Base-by-base conservation (phyloP, 92 coral and sea anemone species). In the Virgularia gustaviana region DNA sequence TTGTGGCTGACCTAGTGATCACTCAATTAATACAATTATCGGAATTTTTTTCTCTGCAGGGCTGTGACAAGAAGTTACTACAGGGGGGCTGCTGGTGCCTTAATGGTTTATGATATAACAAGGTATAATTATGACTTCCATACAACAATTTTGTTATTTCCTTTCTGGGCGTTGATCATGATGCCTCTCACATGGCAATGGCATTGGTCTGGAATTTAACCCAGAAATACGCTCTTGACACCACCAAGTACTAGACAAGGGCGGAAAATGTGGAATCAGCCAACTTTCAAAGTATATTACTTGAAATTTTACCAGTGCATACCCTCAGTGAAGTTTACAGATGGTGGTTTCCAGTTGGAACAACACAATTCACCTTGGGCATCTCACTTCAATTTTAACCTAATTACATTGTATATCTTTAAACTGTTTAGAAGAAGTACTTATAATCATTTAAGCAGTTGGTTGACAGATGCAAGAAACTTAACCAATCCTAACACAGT, bases 381-480 rank as follows among this genome's bases (percentile, higher is more conserved):
- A n/a, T n/a, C n/a, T n/a, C n/a, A n/a, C n/a, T n/a, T n/a, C n/a
- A n/a, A n/a, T n/a, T n/a, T n/a, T n/a, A n/a, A n/a, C n/a, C n/a
- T n/a, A n/a, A n/a, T n/a, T n/a, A n/a, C n/a, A n/a, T n/a, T 28
- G 2, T 49, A 28, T 78, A 19, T 31, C 10, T 0, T 64, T 25
- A 36, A 20, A 12, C 49, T 2, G 73, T 41, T 23, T 56, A 92
- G 98, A 96, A 89, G 98, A 79, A 92, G 98, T 78, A 92, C 98
- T 7, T 92, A 92, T 71, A 92, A 92, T 79, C 98, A 92, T 65
- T 70, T 92, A 61, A 92, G 98, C 83, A 92, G 98, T 81, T 92
- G 98, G 98, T 81, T 92, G 39, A 92, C 98, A 53, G 98, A 92
- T 82, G 98, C 98, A 74, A 92, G 98, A 71, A 92, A 92, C 81